Percentiles rank a stretch among this genome's conserved stretches.
Evolutionary conservation across 2,797 vertebrate genomes (phyloP).

Genomic region (Neomorphus geoffroyi): DNA sequence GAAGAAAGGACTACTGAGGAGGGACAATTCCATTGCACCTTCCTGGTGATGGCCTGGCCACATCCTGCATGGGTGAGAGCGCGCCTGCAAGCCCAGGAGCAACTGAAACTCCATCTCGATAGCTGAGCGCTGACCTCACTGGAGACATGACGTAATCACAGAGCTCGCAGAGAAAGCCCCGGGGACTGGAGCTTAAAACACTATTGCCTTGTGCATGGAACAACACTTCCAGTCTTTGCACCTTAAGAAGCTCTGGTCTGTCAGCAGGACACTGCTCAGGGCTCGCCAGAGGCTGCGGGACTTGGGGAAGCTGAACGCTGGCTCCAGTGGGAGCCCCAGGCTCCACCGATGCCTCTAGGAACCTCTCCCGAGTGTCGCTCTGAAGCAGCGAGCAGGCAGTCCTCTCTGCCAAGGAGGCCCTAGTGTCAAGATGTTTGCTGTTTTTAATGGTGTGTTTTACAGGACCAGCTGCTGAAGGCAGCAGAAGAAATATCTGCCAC

Average conservation of each 20-base stretch:
- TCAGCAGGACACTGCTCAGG: background rate
- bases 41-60: background rate
- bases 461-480: background rate
- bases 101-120: background rate
- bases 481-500: background rate
- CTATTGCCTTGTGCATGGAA: constrained; percentile 67
- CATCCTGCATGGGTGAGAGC: background rate
- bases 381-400: background rate
- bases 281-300: background rate
- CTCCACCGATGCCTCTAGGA: background rate
- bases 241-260: constrained; percentile 6
- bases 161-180: background rate
- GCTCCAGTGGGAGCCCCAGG: background rate
- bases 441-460: background rate
- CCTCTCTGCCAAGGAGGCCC: background rate
- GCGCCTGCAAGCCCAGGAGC: fast-evolving
- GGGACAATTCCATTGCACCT: background rate
- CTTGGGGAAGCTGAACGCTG: fast-evolving
- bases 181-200: constrained; percentile 10
- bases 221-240: constrained; percentile 57
- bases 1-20: constrained; percentile 24
- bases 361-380: background rate
- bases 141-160: constrained; percentile 53
- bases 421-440: background rate
- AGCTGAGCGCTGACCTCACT: constrained; percentile 32